Conservation (phyloP, 64 coral and sea anemone genomes). For the Actinia tenebrosa region DNA sequence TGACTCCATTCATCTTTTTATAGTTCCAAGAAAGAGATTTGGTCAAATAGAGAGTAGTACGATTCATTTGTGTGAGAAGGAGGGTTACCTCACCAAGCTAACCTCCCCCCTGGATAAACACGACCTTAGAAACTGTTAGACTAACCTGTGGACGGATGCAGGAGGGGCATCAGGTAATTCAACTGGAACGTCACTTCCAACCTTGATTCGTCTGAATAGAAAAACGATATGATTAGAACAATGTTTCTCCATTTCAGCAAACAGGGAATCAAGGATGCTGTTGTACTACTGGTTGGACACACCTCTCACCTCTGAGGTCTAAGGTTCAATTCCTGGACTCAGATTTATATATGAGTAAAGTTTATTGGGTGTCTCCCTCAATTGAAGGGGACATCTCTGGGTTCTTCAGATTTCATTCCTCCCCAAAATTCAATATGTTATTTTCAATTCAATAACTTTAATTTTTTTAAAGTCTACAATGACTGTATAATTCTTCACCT, state of each 20-base stretch:
- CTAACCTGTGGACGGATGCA: slow-evolving; percentile 71
- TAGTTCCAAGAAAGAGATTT: not conserved
- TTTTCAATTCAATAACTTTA: too few relatives aligned
- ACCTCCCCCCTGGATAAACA: not conserved
- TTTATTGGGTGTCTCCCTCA: too few relatives aligned
- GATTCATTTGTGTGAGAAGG: not conserved
- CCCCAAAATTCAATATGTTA: too few relatives aligned
- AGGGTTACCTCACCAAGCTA: not conserved
- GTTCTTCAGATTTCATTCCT: too few relatives aligned
- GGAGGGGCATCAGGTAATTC: slow-evolving; percentile 59
- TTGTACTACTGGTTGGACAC: too few relatives aligned
- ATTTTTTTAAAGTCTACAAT: too few relatives aligned
- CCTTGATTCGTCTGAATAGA: slow-evolving; percentile 52
- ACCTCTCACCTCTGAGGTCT: too few relatives aligned
- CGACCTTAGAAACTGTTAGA: not conserved
- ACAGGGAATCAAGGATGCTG: too few relatives aligned
- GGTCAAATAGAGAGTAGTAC: not conserved
- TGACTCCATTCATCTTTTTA: not conserved
- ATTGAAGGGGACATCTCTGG: too few relatives aligned
- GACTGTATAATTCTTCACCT: slow-evolving; percentile 23
- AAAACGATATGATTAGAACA: not conserved
- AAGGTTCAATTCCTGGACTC: too few relatives aligned
- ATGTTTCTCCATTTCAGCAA: too few relatives aligned
- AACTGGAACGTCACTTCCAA: slow-evolving; percentile 75
- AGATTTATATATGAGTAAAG: too few relatives aligned